Conservation (phyloP, 2,888 invertebrate species). For the Elegia similella region DNA sequence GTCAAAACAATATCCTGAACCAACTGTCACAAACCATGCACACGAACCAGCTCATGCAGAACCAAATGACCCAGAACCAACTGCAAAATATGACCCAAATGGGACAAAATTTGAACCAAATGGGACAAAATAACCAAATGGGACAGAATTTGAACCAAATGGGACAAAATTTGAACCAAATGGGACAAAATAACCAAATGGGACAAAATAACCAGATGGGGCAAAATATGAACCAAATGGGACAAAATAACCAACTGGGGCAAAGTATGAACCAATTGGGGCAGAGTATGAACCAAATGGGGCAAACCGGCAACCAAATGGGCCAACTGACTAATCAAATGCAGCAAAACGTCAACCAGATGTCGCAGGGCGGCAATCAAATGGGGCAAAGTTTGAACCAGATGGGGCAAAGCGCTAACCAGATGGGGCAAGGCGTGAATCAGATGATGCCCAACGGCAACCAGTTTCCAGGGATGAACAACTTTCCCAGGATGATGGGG, state of each 20-base stretch:
- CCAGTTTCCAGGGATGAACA: conserved; percentile 59
- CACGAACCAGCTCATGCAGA: conserved; percentile 37
- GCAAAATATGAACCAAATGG: conserved; percentile 23
- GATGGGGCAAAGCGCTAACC: conserved; percentile 30
- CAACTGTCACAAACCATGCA: conserved; percentile 36
- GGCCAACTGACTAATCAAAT: conserved; percentile 45
- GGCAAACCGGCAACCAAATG: conserved; percentile 17
- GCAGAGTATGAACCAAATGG: conserved; percentile 31
- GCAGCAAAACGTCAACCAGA: conserved; percentile 42
- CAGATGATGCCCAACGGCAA: conserved; percentile 57
- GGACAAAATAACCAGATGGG: conserved; percentile 30
- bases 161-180: conserved; percentile 31
- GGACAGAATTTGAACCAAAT: conserved; percentile 29
- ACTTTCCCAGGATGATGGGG: conserved; percentile 61
- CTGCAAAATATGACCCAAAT: conserved; percentile 33
- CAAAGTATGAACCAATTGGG: conserved; percentile 40
- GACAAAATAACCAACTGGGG: conserved; percentile 35
- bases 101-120: conserved; percentile 32
- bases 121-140: conserved; percentile 36
- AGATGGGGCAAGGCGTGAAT: conserved; percentile 31
- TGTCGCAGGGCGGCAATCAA: conserved; percentile 35
- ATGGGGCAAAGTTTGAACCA: conserved; percentile 31
- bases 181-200: conserved; percentile 36
- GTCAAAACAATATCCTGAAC: conserved; percentile 32
- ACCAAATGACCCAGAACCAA: conserved; percentile 35